A percentile compares a stretch with the other conserved stretches of the same genome.
Conservation (phyloP, 2,888 invertebrate species). For the Stenichneumon culpator region DNA sequence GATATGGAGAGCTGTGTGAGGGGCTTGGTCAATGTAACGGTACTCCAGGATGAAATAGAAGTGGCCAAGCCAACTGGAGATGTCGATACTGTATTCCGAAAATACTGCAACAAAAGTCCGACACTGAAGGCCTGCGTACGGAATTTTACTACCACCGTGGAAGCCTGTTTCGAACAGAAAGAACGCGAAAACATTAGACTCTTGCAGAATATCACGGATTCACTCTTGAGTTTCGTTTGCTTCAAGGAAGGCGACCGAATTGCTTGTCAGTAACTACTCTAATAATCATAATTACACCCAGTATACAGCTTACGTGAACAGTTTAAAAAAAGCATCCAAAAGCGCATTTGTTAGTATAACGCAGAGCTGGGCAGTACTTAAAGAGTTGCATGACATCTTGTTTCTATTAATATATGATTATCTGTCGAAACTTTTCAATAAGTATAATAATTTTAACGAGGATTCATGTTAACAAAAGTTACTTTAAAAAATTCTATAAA, state of each 20-base stretch:
- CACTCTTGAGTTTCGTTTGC: constrained; percentile 91
- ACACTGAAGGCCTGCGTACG: constrained; percentile 88
- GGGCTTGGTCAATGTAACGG: constrained; percentile 87
- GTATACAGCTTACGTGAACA: not conserved
- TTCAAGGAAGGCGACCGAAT: constrained; percentile 93
- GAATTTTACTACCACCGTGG: constrained; percentile 86
- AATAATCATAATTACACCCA: not conserved
- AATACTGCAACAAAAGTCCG: constrained; percentile 90
- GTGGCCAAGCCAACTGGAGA: constrained; percentile 90
- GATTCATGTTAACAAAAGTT: too few relatives aligned
- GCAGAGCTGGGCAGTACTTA: too few relatives aligned
- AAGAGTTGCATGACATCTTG: too few relatives aligned
- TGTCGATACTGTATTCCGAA: constrained; percentile 90
- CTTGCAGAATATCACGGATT: constrained; percentile 89
- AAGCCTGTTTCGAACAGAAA: constrained; percentile 88
- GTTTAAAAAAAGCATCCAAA: not conserved
- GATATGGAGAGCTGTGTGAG: constrained; percentile 87
- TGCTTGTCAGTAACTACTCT: constrained; percentile 87
- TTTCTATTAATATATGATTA: too few relatives aligned
- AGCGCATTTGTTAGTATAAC: not conserved
- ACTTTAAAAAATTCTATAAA: too few relatives aligned
- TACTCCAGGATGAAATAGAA: constrained; percentile 89
- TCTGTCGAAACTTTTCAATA: too few relatives aligned
- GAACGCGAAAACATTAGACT: constrained; percentile 89
- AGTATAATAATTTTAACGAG: too few relatives aligned